Evolutionary conservation across 1,140 invertebrate genomes (phyloP), one percentile per base, ranked within the genome.

Genomic region (Zaprionus inermis): DNA sequence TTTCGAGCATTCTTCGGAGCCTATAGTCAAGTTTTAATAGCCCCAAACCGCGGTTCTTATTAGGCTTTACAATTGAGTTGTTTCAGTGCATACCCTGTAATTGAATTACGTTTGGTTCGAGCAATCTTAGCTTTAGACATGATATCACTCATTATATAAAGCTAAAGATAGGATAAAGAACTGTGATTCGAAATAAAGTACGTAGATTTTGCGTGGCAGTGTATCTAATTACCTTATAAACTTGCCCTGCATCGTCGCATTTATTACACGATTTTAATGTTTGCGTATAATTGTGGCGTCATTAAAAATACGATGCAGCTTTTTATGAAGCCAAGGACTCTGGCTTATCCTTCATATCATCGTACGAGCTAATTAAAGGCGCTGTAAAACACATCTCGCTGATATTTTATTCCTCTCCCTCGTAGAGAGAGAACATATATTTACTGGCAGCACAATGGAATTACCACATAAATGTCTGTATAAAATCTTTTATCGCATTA

Each of bases 11-110:
- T 57, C 56, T 49, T 56, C 60, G 68, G 51, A 20, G 58, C 49
- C 32, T 54, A 54, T 54, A 52, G 65, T 60, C 66, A 61, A 69
- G 57, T 69, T 63, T 57, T 71, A 56, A 65, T 51, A 51, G 30
- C 16, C 38, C 52, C 60, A 70, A 44, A 56, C 55, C 52, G 22
- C 52, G 46, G 38, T 14, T 41, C 14, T 36, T 32, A 55, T 41
- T 44, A n/a, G 16, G n/a, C 38, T 44, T 44, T 44, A 9, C 38
- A 44, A 44, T 44, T 38, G 36, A 38, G 36, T 38, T n/a, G 36
- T n/a, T n/a, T n/a, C 14, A 14, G 36, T 14, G n/a, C 36, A 38
- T 44, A 44, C 38, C 38, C 38, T 44, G 38, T 44, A 44, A 44
- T 44, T 16, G 38, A n/a, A 44, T 44, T 44, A 16, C n/a, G 7